A percentile compares a stretch with the other conserved stretches of the same genome.
Conservation (phyloP, 1,140 invertebrate species). For the Leptopilina boulardi region DNA sequence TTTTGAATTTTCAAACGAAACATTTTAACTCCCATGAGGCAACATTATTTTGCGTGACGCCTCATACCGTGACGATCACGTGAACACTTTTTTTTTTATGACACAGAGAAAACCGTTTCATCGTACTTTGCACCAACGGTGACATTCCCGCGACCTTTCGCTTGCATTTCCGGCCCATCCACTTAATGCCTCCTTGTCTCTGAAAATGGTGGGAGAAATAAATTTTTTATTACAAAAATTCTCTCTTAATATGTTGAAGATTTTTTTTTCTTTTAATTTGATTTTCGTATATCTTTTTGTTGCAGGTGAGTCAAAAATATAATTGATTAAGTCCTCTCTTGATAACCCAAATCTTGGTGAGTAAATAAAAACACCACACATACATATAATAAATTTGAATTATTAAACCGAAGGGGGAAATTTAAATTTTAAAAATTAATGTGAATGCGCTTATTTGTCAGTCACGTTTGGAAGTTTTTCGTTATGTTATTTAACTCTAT, state of each 20-base stretch:
- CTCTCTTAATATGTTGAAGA: background rate
- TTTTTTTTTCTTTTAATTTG: background rate
- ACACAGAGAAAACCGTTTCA: background rate
- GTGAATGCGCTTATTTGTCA: background rate
- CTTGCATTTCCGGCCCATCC: constrained; percentile 33
- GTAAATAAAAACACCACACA: background rate
- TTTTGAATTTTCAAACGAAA: constrained; percentile 2
- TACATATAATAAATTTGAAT: too few species aligned
- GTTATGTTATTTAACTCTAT: background rate
- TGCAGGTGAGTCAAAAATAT: background rate
- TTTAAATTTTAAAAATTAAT: background rate
- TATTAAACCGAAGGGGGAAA: background rate
- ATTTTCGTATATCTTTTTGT: background rate
- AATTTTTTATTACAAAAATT: background rate
- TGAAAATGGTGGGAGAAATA: background rate
- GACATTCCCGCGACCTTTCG: constrained; percentile 44
- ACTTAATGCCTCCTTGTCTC: background rate
- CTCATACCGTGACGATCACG: constrained; percentile 10
- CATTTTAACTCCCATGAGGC: background rate
- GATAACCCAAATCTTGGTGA: background rate
- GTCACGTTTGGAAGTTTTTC: background rate
- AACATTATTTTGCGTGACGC: background rate
- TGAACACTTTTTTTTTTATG: constrained; percentile 26
- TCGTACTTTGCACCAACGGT: constrained; percentile 21
- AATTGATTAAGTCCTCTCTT: background rate